Percentiles rank a stretch among this genome's conserved stretches.
Conservation (phyloP, 2,797 vertebrate genomes). For the Hylomyscus alleni region DNA sequence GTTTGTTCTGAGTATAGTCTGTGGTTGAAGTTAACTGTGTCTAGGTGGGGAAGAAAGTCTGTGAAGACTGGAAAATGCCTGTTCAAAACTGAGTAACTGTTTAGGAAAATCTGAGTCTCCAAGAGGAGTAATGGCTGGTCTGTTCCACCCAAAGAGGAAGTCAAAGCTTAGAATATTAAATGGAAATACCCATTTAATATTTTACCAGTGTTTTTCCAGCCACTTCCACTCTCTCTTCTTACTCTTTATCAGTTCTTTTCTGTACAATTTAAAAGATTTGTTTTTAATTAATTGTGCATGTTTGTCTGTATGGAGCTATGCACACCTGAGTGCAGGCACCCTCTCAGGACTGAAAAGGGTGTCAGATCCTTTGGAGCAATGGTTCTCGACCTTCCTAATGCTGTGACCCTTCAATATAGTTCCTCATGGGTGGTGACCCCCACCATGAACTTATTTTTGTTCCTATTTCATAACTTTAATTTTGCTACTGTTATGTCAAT, state of each 20-base stretch:
- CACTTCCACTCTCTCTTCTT: not conserved
- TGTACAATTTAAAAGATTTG: not conserved
- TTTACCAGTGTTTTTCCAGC: not conserved
- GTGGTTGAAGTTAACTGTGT: not conserved
- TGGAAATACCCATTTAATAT: not conserved
- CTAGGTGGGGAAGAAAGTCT: not conserved
- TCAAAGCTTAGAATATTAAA: not conserved
- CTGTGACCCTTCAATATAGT: not conserved
- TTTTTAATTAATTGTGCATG: not conserved
- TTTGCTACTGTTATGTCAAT: not conserved
- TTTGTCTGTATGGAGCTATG: not conserved
- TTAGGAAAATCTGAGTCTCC: not conserved
- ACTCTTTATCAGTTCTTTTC: not conserved
- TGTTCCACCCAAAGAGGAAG: conserved; percentile 29
- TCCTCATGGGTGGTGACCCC: not conserved
- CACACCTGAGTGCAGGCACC: not conserved
- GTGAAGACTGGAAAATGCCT: not conserved
- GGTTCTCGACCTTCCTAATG: not conserved
- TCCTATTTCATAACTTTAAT: not conserved
- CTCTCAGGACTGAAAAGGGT: not conserved
- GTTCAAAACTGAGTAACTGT: not conserved
- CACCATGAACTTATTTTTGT: not conserved
- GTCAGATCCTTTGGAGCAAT: not conserved
- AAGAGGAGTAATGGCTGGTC: not conserved
- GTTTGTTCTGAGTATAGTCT: not conserved